phyloP scores from a whole-genome alignment of 2,888 invertebrate genomes.

The Acanthosepion lycidas region DNA sequence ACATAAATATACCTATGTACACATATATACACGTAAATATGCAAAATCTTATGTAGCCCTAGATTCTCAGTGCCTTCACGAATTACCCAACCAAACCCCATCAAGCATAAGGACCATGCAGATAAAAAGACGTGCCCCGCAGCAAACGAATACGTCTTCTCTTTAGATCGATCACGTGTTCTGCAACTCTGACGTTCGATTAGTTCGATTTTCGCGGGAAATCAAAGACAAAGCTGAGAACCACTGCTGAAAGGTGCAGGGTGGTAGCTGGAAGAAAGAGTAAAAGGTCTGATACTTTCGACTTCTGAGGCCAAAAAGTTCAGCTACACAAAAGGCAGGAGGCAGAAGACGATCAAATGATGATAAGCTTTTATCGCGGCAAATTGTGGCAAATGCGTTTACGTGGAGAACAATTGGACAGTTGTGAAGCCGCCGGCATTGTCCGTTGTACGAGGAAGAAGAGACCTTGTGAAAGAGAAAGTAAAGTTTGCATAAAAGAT shows the following conservation, averaged over 20 bases:
- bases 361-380: constrained; percentile 1
- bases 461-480: neutral
- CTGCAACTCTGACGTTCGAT: constrained; percentile 1
- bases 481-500: neutral
- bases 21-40: neutral
- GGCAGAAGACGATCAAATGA: constrained; percentile 9
- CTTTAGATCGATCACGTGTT: neutral
- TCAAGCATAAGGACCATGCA: neutral
- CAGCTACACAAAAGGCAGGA: neutral
- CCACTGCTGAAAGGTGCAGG: neutral
- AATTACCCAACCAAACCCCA: neutral
- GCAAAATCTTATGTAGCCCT: neutral
- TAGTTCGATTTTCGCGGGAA: neutral
- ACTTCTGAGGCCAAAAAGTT: constrained; percentile 1
- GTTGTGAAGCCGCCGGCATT: neutral
- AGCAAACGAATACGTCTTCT: neutral
- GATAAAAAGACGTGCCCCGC: neutral
- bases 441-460: neutral
- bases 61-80: neutral
- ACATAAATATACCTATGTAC: neutral
- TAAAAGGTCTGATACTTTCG: neutral
- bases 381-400: constrained; percentile 5
- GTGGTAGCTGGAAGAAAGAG: neutral
- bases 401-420: neutral
- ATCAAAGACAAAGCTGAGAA: neutral